These are phyloP conservation scores for Mustela nigripes DNA, from an alignment of 2,113 vertebrate species.

Conservation along the genomic window DNA sequence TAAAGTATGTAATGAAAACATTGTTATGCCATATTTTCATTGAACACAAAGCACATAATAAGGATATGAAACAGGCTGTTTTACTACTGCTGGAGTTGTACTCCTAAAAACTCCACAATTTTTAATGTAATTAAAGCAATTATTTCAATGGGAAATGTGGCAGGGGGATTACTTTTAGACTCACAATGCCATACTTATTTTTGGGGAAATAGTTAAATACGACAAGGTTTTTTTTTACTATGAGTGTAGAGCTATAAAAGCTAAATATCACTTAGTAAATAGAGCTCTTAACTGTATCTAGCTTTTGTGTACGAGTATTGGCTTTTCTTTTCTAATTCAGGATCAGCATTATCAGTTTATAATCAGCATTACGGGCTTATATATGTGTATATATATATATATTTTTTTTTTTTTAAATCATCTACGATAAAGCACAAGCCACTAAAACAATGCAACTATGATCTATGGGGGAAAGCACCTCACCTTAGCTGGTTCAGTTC, in stretches of 20 bases:
- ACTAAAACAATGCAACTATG: background rate
- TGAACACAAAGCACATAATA: background rate
- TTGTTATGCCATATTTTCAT: background rate
- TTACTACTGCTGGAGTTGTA: background rate
- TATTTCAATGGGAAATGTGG: conserved; percentile 26
- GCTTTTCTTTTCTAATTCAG: conserved; percentile 24
- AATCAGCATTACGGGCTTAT: background rate
- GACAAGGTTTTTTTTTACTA: conserved; percentile 47
- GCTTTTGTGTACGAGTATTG: conserved; percentile 1
- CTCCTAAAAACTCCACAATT: background rate
- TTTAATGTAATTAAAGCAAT: conserved; percentile 44
- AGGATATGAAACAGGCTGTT: background rate
- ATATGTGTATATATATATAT: too few relatives aligned
- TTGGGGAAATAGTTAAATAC: conserved; percentile 56
- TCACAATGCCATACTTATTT: conserved; percentile 57
- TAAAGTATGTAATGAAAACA: conserved; percentile 21
- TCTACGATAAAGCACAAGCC: background rate
- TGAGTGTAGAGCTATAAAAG: conserved; percentile 52
- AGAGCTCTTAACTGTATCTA: conserved; percentile 56
- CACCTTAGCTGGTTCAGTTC: background rate
- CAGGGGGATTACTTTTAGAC: conserved; percentile 19
- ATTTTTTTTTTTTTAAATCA: background rate
- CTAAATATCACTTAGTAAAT: conserved; percentile 52
- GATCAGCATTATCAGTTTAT: background rate
- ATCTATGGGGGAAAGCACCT: background rate